Conservation (phyloP, 1,140 invertebrate species). For the Lepidurus couesii region DNA sequence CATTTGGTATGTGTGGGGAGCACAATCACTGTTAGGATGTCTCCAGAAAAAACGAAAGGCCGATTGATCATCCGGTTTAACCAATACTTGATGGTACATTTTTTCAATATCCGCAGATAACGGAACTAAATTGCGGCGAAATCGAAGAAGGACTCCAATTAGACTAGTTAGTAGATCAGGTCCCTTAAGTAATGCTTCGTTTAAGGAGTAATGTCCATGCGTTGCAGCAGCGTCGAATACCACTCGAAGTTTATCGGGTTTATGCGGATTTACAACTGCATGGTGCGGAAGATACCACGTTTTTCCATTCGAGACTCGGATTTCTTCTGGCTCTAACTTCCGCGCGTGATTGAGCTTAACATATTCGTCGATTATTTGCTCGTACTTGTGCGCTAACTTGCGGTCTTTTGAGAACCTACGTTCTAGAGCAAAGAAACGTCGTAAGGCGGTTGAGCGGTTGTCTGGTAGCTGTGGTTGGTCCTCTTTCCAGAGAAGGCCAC, state of each 20-base stretch:
- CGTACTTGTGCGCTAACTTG: slow-evolving; percentile 25
- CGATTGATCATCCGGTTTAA: background rate
- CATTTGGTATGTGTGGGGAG: background rate
- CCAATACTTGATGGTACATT: slow-evolving; percentile 34
- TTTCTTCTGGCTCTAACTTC: slow-evolving; percentile 18
- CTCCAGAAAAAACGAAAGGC: slow-evolving; percentile 30
- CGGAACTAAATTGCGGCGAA: slow-evolving; percentile 25
- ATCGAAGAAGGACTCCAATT: slow-evolving; percentile 28
- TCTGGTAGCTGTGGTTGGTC: slow-evolving; percentile 31
- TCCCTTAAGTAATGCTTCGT: slow-evolving; percentile 32
- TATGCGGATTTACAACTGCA: slow-evolving; percentile 28
- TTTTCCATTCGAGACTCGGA: background rate
- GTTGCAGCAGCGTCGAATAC: slow-evolving; percentile 33
- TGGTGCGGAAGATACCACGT: slow-evolving; percentile 38
- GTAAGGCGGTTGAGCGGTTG: slow-evolving; percentile 29
- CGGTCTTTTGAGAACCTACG: slow-evolving; percentile 30
- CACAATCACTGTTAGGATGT: background rate
- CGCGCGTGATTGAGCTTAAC: slow-evolving; percentile 24
- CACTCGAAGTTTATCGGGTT: slow-evolving; percentile 38
- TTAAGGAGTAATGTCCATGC: slow-evolving; percentile 19
- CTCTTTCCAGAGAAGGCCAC: background rate
- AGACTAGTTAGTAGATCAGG: slow-evolving; percentile 33
- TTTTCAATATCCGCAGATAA: slow-evolving; percentile 33
- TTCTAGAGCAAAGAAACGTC: slow-evolving; percentile 31
- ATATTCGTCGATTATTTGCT: slow-evolving; percentile 12